Conservation (phyloP, 2,888 invertebrate species). For the Yponomeuta sedellus region DNA sequence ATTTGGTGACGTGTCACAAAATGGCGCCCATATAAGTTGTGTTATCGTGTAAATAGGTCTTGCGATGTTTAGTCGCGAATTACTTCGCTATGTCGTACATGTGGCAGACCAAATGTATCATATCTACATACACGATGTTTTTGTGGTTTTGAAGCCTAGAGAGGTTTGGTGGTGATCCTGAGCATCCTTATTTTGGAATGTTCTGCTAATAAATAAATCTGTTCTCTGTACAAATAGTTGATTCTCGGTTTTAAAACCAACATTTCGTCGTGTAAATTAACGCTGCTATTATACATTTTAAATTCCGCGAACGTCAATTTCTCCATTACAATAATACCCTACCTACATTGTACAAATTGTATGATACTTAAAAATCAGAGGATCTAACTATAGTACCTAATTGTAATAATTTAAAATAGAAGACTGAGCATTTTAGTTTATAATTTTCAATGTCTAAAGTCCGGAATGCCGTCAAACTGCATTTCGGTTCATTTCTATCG, state of each 20-base stretch:
- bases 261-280: not conserved
- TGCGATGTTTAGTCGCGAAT: not conserved
- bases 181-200: no score
- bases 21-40: not conserved
- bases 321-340: slow-evolving; percentile 19
- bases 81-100: not conserved
- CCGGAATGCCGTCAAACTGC: slow-evolving; percentile 13
- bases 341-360: slow-evolving; percentile 56
- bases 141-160: no score
- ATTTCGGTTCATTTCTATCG: slow-evolving; percentile 9
- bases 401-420: slow-evolving; percentile 56
- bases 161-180: no score
- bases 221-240: no score
- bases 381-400: slow-evolving; percentile 47
- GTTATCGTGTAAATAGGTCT: not conserved
- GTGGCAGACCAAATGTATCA: not conserved
- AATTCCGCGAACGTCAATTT: slow-evolving; percentile 1
- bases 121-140: not conserved
- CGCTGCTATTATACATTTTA: not conserved
- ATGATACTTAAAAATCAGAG: slow-evolving; percentile 49
- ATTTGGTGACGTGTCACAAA: not conserved
- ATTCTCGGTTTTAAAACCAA: no score
- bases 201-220: no score
- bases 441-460: slow-evolving; percentile 30
- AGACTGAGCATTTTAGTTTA: slow-evolving; percentile 67